phyloP scores from a whole-genome alignment of 35 echinoderm and acorn worm species.

The Apostichopus californicus region DNA sequence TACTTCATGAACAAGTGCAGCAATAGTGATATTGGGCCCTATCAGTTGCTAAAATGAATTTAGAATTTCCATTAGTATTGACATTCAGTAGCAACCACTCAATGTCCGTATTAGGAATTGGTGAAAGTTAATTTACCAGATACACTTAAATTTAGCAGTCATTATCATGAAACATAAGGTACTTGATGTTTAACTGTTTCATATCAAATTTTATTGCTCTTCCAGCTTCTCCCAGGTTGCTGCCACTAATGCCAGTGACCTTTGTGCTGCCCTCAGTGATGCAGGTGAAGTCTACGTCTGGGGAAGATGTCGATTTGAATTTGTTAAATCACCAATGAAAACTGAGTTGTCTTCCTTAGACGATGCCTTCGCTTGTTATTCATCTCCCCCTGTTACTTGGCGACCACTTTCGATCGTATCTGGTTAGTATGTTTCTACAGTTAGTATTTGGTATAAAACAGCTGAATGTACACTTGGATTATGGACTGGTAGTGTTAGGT shows the following conservation, averaged over 20 bases:
- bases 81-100: no score
- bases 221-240: slow-evolving; percentile 29
- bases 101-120: no score
- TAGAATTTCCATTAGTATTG: no score
- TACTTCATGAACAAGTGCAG: no score
- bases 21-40: no score
- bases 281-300: slow-evolving; percentile 26
- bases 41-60: no score
- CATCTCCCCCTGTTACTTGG: slow-evolving; percentile 19
- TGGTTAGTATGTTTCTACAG: neutral
- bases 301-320: slow-evolving; percentile 21
- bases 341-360: slow-evolving; percentile 6
- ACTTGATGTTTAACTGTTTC: neutral
- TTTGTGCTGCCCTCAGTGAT: slow-evolving; percentile 37
- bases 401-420: slow-evolving; percentile 24
- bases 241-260: slow-evolving; percentile 23
- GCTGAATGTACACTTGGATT: no score
- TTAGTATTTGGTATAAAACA: no score
- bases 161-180: no score
- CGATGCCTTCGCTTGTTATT: slow-evolving; percentile 51
- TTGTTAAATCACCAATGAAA: slow-evolving; percentile 10
- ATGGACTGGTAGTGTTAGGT: no score
- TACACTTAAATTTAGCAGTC: no score
- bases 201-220: neutral
- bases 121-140: no score